Base-by-base conservation (phyloP, 1,140 invertebrate species). In the Arctopsyche grandis region DNA sequence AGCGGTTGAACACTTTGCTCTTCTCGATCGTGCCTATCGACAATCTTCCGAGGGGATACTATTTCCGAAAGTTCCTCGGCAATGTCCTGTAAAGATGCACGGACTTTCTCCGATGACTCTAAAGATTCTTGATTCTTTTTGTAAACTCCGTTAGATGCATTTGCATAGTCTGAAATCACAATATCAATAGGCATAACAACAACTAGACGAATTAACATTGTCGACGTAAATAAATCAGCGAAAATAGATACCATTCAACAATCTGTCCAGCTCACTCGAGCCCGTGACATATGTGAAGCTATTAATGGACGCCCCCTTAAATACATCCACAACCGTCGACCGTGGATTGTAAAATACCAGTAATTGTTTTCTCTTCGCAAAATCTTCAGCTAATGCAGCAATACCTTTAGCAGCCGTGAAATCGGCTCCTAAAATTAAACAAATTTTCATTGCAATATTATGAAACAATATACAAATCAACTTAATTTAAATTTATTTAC, bases 351-450 rank as follows among this genome's bases (percentile, higher is more conserved):
- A 84, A 7, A 91, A 79, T 46, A 90, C 87, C 7, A 93, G 83
- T 0, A 90, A 89, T 82, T 95, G 93, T 58, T 93, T 92, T 9
- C 93, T 89, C 48, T 89, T 89, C 0, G 90, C 89, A 79, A 95
- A 91, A 83, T 94, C 93, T 69, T 90, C 91, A 4, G 94, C 92
- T 48, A 95, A 85, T 0, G 92, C 90, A 29, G 93, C 92, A 73
- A 95, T 93, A 56, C 94, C 94, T 86, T 95, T 95, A 0, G 94
- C 95, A 21, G 94, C 94, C 0, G 95, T 96, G 85, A 94, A 96
- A 88, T 96, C 95, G 1, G 94, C 94, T 56, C 93, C 93, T 88
- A 84, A 83, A 79, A 80, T 5, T 46, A 24, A 1, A 22, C 21
- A 48, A 44, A 71, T 73, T 69, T n/a, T n/a, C 24, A 26, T 60